Evolutionary conservation across 2,113 vertebrate genomes (phyloP), one percentile per base, ranked within the genome.

Genomic region (Hipposideros armiger): DNA sequence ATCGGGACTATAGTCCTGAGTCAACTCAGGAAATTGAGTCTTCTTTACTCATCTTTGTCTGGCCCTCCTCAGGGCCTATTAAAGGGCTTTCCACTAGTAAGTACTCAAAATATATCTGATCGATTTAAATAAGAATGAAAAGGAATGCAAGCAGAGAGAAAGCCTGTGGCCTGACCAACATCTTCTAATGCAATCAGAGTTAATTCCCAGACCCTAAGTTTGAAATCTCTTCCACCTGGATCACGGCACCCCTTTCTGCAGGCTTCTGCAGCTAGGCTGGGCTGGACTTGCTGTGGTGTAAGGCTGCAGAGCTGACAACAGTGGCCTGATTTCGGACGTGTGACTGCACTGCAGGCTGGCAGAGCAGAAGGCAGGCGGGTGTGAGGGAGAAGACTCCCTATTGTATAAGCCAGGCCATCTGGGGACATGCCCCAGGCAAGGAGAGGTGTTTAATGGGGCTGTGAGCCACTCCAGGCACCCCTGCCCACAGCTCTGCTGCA

Each of bases 331-430:
- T 93, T 74, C 0, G 0, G 60, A 15, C 89, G 52, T 56, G 60
- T 69, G 92, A 90, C 73, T 73, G 11, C 30, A 72, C 30, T 52
- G 78, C 93, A 56, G 58, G 60, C 90, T 76, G 5, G 22, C 0
- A 10, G 62, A 87, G 58, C 47, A 69, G 72, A 76, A 89, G 82
- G 77, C 67, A 28, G 42, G 30, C 11, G 0, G 74, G 15, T 20
- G 13, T 67, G 26, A 50, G 45, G 36, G 82, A 72, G n/a, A 64
- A 90, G 32, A 0, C 56, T 74, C 85, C 76, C 20, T 42, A 19
- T 56, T 89, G 45, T 56, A 50, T 67, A 89, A 97, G 50, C 62
- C 52, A 64, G 92, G 94, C 74, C 87, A 92, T 82, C 56, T 88
- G 82, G 90, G 95, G 81, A 92, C 45, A 45, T 0, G 4, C 52